These are phyloP conservation scores for Rhynchomys soricoides DNA, from an alignment of 2,113 vertebrate genomes.

Conservation along the genomic window DNA sequence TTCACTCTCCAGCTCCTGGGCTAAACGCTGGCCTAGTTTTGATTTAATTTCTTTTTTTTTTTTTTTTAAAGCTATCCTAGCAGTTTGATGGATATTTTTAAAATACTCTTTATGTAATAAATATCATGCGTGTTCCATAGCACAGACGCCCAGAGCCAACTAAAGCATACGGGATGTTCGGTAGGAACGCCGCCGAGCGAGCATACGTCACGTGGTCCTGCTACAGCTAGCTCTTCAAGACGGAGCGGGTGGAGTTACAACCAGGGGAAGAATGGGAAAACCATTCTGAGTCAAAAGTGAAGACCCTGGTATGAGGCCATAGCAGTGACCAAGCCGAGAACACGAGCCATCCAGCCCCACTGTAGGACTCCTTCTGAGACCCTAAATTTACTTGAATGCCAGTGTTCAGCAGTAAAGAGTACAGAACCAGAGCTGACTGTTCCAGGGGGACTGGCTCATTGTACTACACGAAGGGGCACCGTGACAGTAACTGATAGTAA, in stretches of 20 bases:
- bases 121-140: background rate
- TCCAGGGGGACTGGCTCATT: background rate
- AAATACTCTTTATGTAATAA: conserved; percentile 40
- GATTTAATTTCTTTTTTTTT: conserved; percentile 42
- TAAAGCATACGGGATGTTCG: background rate
- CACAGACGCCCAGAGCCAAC: conserved; percentile 12
- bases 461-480: background rate
- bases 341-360: background rate
- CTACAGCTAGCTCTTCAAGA: background rate
- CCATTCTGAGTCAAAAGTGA: background rate
- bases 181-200: background rate
- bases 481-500: background rate
- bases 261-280: background rate
- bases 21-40: conserved; percentile 54
- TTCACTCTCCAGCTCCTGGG: background rate
- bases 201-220: background rate
- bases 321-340: background rate
- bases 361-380: background rate
- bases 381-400: background rate
- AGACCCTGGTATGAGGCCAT: background rate
- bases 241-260: background rate
- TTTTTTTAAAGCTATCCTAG: conserved; percentile 39
- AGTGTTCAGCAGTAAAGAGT: background rate
- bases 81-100: conserved; percentile 18
- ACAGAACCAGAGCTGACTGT: background rate